Percentiles rank a stretch among this genome's conserved stretches.
Evolutionary conservation across 2,888 invertebrate species (phyloP).

Genomic region (Drosophila nigricruria): DNA sequence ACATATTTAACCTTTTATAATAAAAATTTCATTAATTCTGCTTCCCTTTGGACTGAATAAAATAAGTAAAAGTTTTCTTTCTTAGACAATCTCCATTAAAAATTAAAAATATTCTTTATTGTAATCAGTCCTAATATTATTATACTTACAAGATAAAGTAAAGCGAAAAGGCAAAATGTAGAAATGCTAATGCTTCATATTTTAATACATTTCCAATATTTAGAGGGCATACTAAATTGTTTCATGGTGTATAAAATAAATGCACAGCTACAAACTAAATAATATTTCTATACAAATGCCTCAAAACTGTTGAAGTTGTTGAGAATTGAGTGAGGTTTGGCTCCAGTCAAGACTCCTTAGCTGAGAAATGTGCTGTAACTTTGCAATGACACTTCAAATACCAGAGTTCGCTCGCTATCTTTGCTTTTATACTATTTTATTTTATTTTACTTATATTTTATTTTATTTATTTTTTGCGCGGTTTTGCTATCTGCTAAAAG

Average conservation of each 20-base stretch:
- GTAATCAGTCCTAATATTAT: not conserved
- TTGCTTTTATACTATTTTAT: conserved; percentile 22
- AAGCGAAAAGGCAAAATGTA: too few relatives aligned
- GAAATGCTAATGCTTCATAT: too few relatives aligned
- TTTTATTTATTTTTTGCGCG: conserved; percentile 2
- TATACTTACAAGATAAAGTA: too few relatives aligned
- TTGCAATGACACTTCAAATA: conserved; percentile 50
- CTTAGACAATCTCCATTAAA: not conserved
- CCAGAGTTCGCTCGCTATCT: conserved; percentile 27
- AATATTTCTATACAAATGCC: not conserved
- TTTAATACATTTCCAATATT: not conserved
- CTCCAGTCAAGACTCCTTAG: conserved; percentile 3
- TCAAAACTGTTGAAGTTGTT: conserved; percentile 10
- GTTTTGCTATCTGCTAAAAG: conserved; percentile 53
- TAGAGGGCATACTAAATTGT: not conserved
- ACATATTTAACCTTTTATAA: not conserved
- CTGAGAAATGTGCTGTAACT: conserved; percentile 34
- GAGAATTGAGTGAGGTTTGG: conserved; percentile 10
- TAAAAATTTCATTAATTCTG: not conserved
- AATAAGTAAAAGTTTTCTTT: not conserved
- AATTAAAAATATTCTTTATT: not conserved
- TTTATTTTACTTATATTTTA: conserved; percentile 10
- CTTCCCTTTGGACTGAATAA: not conserved
- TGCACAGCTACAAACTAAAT: not conserved
- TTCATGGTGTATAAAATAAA: not conserved